Percentiles rank a stretch among this genome's conserved stretches.
Conservation (phyloP, 2,797 vertebrate species). For the Crenichthys baileyi region DNA sequence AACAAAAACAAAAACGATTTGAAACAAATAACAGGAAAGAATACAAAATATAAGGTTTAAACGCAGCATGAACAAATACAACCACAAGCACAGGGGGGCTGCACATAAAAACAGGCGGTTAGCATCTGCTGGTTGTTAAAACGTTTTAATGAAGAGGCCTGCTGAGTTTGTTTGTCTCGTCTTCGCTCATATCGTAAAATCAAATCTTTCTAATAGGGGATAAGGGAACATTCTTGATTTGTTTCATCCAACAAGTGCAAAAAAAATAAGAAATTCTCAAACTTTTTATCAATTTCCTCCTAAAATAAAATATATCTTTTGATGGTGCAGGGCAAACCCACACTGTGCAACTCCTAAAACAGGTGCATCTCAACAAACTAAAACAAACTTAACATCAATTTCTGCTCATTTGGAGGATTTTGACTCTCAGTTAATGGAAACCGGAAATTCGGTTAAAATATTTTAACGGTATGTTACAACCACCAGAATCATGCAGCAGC, state of each 20-base stretch:
- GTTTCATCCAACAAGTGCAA: not conserved
- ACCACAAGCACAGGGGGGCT: conserved; percentile 21
- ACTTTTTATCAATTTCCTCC: not conserved
- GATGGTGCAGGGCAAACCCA: not conserved
- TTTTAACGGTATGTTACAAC: not conserved
- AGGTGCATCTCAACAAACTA: not conserved
- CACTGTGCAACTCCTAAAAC: not conserved
- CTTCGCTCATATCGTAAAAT: not conserved
- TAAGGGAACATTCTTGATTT: not conserved
- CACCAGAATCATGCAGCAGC: too few species aligned
- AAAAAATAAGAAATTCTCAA: not conserved
- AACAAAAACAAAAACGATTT: not conserved
- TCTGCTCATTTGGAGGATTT: not conserved
- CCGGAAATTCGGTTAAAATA: not conserved
- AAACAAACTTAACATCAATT: too few species aligned
- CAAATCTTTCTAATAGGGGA: conserved; percentile 10
- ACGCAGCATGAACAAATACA: conserved; percentile 42
- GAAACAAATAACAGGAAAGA: conserved; percentile 35
- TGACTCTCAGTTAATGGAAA: not conserved
- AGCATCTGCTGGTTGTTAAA: conserved; percentile 27
- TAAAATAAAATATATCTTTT: not conserved
- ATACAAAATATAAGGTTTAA: conserved; percentile 27
- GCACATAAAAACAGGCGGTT: conserved; percentile 14
- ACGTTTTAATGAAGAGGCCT: not conserved
- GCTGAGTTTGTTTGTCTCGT: not conserved